Evolutionary conservation across 2,888 invertebrate species (phyloP).

Genomic region (Epirrhoe alternata): DNA sequence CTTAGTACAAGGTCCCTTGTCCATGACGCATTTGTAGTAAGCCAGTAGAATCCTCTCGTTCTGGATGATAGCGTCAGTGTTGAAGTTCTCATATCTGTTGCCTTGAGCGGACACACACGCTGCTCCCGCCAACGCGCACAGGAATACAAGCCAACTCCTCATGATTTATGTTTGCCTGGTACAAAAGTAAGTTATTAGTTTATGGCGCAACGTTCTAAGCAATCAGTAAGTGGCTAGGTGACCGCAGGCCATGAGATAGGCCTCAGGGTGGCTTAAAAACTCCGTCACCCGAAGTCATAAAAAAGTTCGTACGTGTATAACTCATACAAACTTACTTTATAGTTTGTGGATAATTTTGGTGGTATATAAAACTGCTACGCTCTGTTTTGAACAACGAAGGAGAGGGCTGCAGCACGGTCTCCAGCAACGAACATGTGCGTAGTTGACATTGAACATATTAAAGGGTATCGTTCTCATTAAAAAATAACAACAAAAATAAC

Average conservation of each 20-base stretch:
- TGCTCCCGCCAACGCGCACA: conserved; percentile 71
- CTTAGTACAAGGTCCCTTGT: conserved; percentile 79
- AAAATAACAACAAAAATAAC: background rate
- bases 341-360: no score
- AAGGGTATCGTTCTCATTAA: background rate
- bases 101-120: conserved; percentile 63
- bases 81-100: conserved; percentile 76
- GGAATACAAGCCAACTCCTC: conserved; percentile 61
- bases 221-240: no score
- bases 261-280: no score
- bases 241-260: no score
- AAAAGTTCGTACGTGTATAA: no score
- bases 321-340: no score
- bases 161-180: conserved; percentile 56
- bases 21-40: conserved; percentile 82
- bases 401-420: no score
- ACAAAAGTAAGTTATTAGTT: background rate
- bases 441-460: no score
- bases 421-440: no score
- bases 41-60: conserved; percentile 78
- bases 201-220: background rate
- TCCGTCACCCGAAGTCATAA: no score
- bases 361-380: no score
- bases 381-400: no score
- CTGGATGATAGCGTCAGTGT: conserved; percentile 75